Evolutionary conservation across 2,797 vertebrate genomes (phyloP).

Genomic region (Hydrolagus colliei): DNA sequence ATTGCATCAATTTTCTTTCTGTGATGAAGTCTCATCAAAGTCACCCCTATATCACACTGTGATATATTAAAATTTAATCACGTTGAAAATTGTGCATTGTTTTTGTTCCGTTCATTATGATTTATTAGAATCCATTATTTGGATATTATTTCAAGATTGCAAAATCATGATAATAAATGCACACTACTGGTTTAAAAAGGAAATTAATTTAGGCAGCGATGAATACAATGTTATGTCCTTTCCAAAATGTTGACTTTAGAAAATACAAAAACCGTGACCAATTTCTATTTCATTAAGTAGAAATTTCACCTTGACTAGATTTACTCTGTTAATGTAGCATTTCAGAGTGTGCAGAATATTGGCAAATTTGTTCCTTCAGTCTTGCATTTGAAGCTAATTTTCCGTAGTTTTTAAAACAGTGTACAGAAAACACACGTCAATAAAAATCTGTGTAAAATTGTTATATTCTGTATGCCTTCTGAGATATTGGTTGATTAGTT

Average conservation of each 20-base stretch:
- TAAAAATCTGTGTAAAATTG: too few species aligned
- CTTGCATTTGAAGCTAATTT: too few species aligned
- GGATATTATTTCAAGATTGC: not conserved
- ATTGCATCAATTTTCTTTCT: not conserved
- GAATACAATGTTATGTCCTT: not conserved
- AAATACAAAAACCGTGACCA: not conserved
- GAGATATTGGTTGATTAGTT: too few species aligned
- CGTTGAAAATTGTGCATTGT: not conserved
- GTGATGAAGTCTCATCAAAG: not conserved
- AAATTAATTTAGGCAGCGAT: not conserved
- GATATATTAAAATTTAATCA: not conserved
- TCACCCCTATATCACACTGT: not conserved
- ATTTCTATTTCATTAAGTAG: too few species aligned
- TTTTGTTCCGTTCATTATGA: not conserved
- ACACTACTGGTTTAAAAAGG: not conserved
- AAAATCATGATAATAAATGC: not conserved
- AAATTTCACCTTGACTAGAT: too few species aligned
- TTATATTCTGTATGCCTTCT: too few species aligned
- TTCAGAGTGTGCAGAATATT: too few species aligned
- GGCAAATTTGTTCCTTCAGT: too few species aligned
- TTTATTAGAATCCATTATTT: not conserved
- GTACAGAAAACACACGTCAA: too few species aligned
- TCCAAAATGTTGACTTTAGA: not conserved
- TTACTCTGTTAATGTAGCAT: too few species aligned
- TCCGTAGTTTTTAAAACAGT: too few species aligned